Evolutionary conservation across 2,888 invertebrate species (phyloP).

Genomic region (Ichneumon xanthorius): DNA sequence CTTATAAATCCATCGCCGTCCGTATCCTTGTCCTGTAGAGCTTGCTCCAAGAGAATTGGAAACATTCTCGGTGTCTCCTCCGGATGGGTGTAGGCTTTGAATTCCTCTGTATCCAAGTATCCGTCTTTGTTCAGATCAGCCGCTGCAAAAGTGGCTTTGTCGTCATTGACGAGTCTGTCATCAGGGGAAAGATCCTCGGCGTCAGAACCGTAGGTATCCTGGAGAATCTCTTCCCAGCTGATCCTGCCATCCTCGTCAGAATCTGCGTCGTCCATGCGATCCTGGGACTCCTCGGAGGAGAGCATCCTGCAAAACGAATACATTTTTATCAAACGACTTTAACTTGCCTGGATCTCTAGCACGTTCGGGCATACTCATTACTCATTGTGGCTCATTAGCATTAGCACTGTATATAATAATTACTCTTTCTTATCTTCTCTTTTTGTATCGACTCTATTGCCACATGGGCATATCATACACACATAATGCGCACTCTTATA

Average conservation of each 20-base stretch:
- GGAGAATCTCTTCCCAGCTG: conserved; percentile 96
- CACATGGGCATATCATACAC: too few relatives aligned
- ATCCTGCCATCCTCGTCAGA: conserved; percentile 92
- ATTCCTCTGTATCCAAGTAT: conserved; percentile 91
- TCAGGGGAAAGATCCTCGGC: conserved; percentile 86
- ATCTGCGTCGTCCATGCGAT: conserved; percentile 95
- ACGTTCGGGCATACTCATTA: not conserved
- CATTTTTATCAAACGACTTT: not conserved
- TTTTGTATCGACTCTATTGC: too few relatives aligned
- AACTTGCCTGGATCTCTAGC: too few relatives aligned
- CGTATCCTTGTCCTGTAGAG: conserved; percentile 93
- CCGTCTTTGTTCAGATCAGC: conserved; percentile 95
- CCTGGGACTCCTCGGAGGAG: conserved; percentile 94
- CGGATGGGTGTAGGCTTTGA: conserved; percentile 95
- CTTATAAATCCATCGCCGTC: conserved; percentile 94
- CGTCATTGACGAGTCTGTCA: conserved; percentile 90
- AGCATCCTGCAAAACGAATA: conserved; percentile 87
- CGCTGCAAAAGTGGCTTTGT: conserved; percentile 93
- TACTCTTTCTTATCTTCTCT: conserved; percentile 59
- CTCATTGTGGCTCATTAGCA: too few relatives aligned
- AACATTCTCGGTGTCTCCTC: conserved; percentile 97
- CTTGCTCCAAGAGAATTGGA: conserved; percentile 91
- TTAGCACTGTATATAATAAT: too few relatives aligned
- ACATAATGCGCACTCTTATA: too few relatives aligned
- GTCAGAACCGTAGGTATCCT: conserved; percentile 94